phyloP scores from a whole-genome alignment of 2,113 vertebrate genomes.

The Pao palembangensis region DNA sequence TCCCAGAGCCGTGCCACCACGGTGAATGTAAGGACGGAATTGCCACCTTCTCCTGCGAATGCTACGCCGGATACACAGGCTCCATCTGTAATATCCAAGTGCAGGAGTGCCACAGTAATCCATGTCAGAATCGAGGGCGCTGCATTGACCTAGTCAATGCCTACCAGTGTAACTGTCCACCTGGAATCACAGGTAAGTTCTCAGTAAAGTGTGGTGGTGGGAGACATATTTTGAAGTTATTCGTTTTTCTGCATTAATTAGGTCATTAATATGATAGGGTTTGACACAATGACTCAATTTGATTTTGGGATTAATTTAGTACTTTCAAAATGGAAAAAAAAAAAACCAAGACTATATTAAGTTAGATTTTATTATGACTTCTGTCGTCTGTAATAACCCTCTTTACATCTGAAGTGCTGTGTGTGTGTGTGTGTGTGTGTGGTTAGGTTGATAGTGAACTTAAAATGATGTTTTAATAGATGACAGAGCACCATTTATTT shows the following conservation, averaged over 20 bases:
- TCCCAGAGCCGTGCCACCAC: slow-evolving; percentile 87
- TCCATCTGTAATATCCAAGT: slow-evolving; percentile 89
- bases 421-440: too few relatives aligned
- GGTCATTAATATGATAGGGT: too few relatives aligned
- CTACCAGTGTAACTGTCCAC: slow-evolving; percentile 87
- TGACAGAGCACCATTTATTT: too few relatives aligned
- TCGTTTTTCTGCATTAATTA: neutral
- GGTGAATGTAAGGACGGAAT: slow-evolving; percentile 89
- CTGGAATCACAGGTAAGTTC: slow-evolving; percentile 81
- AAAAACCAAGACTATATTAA: too few relatives aligned
- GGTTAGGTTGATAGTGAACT: too few relatives aligned
- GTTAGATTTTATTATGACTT: too few relatives aligned
- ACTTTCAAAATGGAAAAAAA: too few relatives aligned
- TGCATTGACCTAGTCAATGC: slow-evolving; percentile 89
- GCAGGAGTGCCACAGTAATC: slow-evolving; percentile 87
- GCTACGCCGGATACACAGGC: slow-evolving; percentile 85
- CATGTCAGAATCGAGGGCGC: slow-evolving; percentile 87
- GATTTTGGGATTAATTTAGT: too few relatives aligned
- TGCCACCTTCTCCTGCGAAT: slow-evolving; percentile 85
- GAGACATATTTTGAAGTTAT: too few relatives aligned
- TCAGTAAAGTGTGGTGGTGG: neutral
- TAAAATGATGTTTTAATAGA: too few relatives aligned
- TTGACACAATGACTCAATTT: too few relatives aligned
- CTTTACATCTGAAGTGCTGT: neutral
- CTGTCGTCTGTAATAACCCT: neutral